phyloP scores from a whole-genome alignment of 2,888 invertebrate genomes.

The Formica aserva region DNA sequence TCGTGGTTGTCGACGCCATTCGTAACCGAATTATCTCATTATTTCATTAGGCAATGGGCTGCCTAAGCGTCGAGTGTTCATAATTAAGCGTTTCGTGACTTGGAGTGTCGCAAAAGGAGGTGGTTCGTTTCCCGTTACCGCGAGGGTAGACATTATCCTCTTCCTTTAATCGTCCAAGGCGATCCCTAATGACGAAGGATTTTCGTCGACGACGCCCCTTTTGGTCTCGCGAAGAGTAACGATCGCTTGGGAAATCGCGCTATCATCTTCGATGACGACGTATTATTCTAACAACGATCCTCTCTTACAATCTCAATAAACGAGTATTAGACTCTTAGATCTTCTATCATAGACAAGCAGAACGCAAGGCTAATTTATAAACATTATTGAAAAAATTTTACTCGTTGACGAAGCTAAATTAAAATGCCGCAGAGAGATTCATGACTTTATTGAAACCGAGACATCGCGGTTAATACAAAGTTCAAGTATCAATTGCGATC shows the following conservation, averaged over 20 bases:
- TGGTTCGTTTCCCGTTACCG: conserved; percentile 13
- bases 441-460: not conserved
- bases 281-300: conserved; percentile 15
- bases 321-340: not conserved
- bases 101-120: conserved; percentile 55
- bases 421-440: not conserved
- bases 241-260: conserved; percentile 42
- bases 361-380: conserved; percentile 12
- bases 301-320: conserved; percentile 36
- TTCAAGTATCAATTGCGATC: conserved; percentile 23
- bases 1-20: conserved; percentile 51
- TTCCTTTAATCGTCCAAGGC: conserved; percentile 53
- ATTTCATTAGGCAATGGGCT: conserved; percentile 68
- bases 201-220: conserved; percentile 32
- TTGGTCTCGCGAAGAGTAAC: conserved; percentile 23
- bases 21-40: conserved; percentile 76
- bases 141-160: conserved; percentile 54
- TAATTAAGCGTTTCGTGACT: conserved; percentile 64
- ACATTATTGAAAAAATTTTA: not conserved
- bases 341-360: conserved; percentile 12
- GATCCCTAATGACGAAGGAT: conserved; percentile 34
- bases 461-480: not conserved
- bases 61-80: conserved; percentile 37
- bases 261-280: conserved; percentile 14
- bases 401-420: not conserved